Evolutionary conservation across 2,113 vertebrate genomes (phyloP).

Genomic region (Thymallus thymallus): DNA sequence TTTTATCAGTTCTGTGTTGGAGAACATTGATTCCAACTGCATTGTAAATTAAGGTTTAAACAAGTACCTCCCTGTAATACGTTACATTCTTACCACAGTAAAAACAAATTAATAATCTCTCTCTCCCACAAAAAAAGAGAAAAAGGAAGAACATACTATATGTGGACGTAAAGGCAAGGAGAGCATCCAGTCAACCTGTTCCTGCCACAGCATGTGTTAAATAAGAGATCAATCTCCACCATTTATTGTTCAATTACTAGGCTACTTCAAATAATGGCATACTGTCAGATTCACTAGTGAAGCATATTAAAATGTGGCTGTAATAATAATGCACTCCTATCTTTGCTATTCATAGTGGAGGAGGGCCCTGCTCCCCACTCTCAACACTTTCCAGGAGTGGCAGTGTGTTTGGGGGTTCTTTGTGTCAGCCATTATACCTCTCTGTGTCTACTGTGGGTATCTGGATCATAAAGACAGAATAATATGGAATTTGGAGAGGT

Average conservation of each 20-base stretch:
- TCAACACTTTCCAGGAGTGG: neutral
- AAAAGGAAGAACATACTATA: conserved; percentile 25
- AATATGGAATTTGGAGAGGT: neutral
- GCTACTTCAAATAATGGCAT: neutral
- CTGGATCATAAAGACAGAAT: neutral
- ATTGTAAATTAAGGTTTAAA: too few relatives aligned
- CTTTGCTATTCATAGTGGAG: conserved; percentile 7
- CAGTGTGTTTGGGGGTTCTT: conserved; percentile 19
- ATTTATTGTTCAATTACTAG: neutral
- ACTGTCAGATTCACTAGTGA: neutral
- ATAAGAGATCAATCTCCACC: neutral
- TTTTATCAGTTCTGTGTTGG: too few relatives aligned
- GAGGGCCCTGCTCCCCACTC: neutral
- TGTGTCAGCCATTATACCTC: conserved; percentile 20
- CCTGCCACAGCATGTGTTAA: conserved; percentile 31
- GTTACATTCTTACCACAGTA: too few relatives aligned
- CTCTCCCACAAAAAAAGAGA: neutral
- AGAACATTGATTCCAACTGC: too few relatives aligned
- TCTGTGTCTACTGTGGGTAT: conserved; percentile 39
- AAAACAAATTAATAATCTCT: too few relatives aligned
- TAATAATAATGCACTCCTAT: neutral
- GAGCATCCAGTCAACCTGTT: neutral
- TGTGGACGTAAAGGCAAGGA: conserved; percentile 7
- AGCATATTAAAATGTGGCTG: neutral
- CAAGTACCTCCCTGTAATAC: too few relatives aligned